Evolutionary conservation across 2,888 invertebrate genomes (phyloP).

Genomic region (Philopedon plagiatum): DNA sequence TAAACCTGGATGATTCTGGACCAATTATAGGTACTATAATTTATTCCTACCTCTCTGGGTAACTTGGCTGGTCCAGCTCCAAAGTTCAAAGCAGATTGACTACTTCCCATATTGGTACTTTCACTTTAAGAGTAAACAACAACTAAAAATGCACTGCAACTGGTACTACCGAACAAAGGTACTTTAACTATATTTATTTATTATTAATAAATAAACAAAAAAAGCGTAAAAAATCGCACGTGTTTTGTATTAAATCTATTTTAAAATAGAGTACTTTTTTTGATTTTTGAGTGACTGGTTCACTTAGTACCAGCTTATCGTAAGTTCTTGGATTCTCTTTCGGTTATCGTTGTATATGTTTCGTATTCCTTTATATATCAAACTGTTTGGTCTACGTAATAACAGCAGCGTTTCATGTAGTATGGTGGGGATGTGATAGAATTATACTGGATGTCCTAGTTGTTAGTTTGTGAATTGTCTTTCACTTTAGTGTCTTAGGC

Average conservation of each 20-base stretch:
- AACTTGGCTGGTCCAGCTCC: slow-evolving; percentile 96
- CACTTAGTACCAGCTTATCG: background rate
- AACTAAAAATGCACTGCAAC: background rate
- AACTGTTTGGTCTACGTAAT: slow-evolving; percentile 1
- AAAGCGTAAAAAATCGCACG: background rate
- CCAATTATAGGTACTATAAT: too few relatives aligned
- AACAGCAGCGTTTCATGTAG: background rate
- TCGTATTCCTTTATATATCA: slow-evolving; percentile 14
- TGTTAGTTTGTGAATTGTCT: too few relatives aligned
- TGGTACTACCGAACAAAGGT: background rate
- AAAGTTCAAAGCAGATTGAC: slow-evolving; percentile 77
- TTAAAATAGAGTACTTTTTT: background rate
- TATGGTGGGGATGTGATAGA: background rate
- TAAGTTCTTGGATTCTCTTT: slow-evolving; percentile 11
- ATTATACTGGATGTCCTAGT: slow-evolving; percentile 5
- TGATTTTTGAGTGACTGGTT: background rate
- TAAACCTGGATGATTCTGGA: too few relatives aligned
- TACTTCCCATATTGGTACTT: slow-evolving; percentile 56
- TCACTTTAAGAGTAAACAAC: slow-evolving; percentile 4
- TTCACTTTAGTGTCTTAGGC: too few relatives aligned
- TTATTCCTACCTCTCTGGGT: slow-evolving; percentile 84
- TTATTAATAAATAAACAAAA: background rate
- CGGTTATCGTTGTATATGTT: background rate
- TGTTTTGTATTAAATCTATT: background rate
- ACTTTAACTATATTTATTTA: background rate